Evolutionary conservation across 2,888 invertebrate genomes (phyloP).

Genomic region (Microchrysa polita): DNA sequence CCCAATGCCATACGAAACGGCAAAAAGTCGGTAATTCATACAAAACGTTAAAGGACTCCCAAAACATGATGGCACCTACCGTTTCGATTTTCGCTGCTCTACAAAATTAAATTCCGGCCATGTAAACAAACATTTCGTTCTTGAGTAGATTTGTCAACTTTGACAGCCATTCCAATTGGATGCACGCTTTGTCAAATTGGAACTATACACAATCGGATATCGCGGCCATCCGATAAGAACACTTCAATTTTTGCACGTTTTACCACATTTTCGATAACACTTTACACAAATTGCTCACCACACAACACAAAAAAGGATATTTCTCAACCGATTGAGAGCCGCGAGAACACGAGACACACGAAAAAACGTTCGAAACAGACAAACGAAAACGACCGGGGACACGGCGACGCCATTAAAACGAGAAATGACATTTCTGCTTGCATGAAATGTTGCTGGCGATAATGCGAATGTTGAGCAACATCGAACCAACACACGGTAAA

Average conservation of each 20-base stretch:
- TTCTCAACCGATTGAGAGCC: not conserved
- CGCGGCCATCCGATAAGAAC: too few relatives aligned
- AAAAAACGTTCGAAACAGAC: conserved; percentile 13
- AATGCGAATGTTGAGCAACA: not conserved
- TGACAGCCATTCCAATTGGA: conserved; percentile 12
- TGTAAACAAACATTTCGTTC: conserved; percentile 31
- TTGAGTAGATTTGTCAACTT: conserved; percentile 37
- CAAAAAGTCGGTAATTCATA: too few relatives aligned
- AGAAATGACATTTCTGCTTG: conserved; percentile 35
- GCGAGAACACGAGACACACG: not conserved
- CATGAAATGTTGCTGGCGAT: not conserved
- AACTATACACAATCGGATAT: too few relatives aligned
- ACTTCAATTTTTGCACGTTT: too few relatives aligned
- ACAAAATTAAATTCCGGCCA: too few relatives aligned
- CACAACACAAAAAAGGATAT: conserved; percentile 17
- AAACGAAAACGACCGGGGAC: not conserved
- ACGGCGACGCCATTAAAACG: not conserved
- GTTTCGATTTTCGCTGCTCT: too few relatives aligned
- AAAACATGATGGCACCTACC: too few relatives aligned
- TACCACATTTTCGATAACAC: too few relatives aligned
- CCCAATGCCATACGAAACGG: too few relatives aligned
- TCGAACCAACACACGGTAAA: too few relatives aligned
- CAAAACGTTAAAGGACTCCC: too few relatives aligned
- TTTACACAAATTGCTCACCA: conserved; percentile 1
- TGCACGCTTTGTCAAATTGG: too few relatives aligned